Evolutionary conservation across 2,888 invertebrate genomes (phyloP), one percentile per base, ranked within the genome.

Genomic region (Hypomecis atomaria): DNA sequence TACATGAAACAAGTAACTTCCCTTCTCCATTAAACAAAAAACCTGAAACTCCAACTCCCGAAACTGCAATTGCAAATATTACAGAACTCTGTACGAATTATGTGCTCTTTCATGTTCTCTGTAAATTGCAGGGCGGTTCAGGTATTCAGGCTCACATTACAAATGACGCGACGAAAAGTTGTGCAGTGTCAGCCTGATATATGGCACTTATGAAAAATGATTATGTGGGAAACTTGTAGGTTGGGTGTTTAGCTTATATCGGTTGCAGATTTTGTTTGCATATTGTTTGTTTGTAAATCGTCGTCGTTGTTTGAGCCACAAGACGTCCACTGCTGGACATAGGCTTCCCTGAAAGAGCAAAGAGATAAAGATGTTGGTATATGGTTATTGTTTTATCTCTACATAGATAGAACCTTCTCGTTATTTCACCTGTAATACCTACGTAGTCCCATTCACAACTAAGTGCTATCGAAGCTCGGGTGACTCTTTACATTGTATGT

Each of bases 101-200:
- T 49, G 52, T 53, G 58, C 59, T 55, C 58, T 62, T 62, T 66
- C 56, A 59, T 67, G 60, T 57, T 59, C 11, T 6, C 33, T 11
- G 6, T 50, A 11, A 63, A 62, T 45, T 59, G 36, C 50, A 55
- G 45, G 42, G 36, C 44, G 56, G 23, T 23, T 23, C 49, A 44
- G 33, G 36, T 42, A n/a, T 54, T 58, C 47, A 44, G 43, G 48
- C 58, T 52, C 36, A 38, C 40, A 40, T 37, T 50, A 44, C 49
- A 56, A 50, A 62, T 56, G 61, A 61, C 50, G 44, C 40, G 56
- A 52, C 42, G 34, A 23, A 52, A 53, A 42, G 62, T 53, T 40
- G 57, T 56, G 33, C 55, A 56, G 53, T 45, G 8, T 40, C 50
- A 44, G 34, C 42, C 40, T 53, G 40, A 56, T 40, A 40, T 52